Percentiles rank a stretch among this genome's conserved stretches.
phyloP scores from a whole-genome alignment of 2,113 vertebrate species.

The Rhinichthys klamathensis region DNA sequence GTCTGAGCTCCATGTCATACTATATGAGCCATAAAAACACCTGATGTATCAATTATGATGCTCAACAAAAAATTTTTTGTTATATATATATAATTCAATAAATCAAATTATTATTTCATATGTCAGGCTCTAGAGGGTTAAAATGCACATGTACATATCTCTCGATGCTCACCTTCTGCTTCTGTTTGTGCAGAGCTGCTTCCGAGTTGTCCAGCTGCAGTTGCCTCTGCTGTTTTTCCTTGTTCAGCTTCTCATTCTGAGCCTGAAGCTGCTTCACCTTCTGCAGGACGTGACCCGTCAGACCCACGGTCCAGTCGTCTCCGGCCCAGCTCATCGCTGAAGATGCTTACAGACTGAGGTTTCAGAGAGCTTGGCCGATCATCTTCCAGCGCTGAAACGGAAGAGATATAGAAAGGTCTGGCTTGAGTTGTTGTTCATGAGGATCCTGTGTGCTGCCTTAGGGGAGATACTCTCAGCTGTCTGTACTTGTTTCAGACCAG shows the following conservation, averaged over 20 bases:
- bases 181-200: constrained; percentile 75
- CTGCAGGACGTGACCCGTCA: constrained; percentile 74
- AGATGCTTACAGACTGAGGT: not conserved
- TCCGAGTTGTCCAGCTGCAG: constrained; percentile 79
- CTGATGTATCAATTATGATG: not conserved
- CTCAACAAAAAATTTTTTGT: not conserved
- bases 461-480: constrained; percentile 33
- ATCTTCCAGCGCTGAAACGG: not conserved
- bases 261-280: constrained; percentile 78
- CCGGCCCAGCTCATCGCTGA: constrained; percentile 79
- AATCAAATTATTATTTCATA: not conserved
- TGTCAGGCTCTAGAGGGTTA: not conserved
- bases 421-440: not conserved
- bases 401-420: not conserved
- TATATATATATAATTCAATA: too few species aligned
- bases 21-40: too few species aligned
- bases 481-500: constrained; percentile 17
- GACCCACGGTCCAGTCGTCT: constrained; percentile 80
- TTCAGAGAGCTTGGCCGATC: constrained; percentile 28
- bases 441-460: constrained; percentile 16
- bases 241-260: constrained; percentile 74
- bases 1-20: not conserved
- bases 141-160: not conserved
- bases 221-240: constrained; percentile 81
- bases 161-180: constrained; percentile 70